These are phyloP conservation scores for Eulemur mongoz DNA, from an alignment of 2,797 vertebrate species.

Conservation along the genomic window DNA sequence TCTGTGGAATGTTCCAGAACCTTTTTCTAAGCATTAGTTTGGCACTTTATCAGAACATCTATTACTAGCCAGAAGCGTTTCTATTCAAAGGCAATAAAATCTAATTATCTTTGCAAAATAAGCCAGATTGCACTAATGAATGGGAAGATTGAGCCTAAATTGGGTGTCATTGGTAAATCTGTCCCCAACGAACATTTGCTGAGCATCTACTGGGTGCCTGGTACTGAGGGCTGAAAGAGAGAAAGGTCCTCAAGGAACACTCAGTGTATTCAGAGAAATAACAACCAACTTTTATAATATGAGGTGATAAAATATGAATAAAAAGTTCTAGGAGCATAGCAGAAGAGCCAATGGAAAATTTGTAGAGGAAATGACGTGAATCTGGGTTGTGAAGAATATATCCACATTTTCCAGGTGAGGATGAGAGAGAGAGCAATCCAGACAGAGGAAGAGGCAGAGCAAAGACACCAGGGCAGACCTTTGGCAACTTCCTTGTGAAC, in stretches of 20 bases:
- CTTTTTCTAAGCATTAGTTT: constrained; percentile 77
- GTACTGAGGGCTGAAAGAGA: neutral
- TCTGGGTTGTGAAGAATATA: constrained; percentile 39
- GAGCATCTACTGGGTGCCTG: neutral
- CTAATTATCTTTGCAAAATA: constrained; percentile 75
- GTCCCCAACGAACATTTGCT: neutral
- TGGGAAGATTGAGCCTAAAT: constrained; percentile 65
- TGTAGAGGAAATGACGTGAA: constrained; percentile 54
- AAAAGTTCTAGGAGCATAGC: neutral
- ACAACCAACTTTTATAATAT: constrained; percentile 13
- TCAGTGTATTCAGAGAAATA: neutral
- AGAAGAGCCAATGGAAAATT: constrained; percentile 62
- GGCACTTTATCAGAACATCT: constrained; percentile 74
- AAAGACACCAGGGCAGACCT: neutral
- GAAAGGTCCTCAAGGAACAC: neutral
- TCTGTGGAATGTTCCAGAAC: constrained; percentile 56
- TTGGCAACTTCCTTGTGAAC: neutral
- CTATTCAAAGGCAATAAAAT: constrained; percentile 78
- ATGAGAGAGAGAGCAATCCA: neutral
- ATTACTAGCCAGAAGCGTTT: constrained; percentile 73
- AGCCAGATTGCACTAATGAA: constrained; percentile 71
- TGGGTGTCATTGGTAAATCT: constrained; percentile 4
- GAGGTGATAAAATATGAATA: constrained; percentile 62
- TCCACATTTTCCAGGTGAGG: constrained; percentile 26
- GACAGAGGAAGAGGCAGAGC: neutral